Evolutionary conservation across 2,888 invertebrate genomes (phyloP), one percentile per base, ranked within the genome.

Genomic region (Nymphalis urticae): DNA sequence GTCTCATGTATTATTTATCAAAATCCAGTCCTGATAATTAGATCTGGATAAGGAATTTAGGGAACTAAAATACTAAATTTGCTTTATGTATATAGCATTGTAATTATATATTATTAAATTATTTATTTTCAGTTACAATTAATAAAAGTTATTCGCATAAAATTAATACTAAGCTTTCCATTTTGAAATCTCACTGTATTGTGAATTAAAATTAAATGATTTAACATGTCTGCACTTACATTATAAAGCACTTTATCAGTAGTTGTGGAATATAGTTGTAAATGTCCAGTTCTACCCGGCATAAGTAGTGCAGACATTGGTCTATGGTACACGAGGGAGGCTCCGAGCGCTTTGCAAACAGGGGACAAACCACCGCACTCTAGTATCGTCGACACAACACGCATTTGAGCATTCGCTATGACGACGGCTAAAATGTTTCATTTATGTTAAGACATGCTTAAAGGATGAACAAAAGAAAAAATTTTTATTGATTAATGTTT

Each of bases 321-420:
- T 21, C 79, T 80, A 72, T 86, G 83, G 78, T 85, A 86, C 21
- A 89, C 76, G 0, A 93, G 80, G 1, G 85, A 79, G 0, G 87
- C 81, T 36, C 87, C 88, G 1, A 86, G 73, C 0, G 87, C 83
- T 1, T 86, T 83, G 66, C 82, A 84, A 4, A 77, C 78, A 0
- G 89, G 85, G 0, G 92, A 88, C 51, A 92, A 73, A 0, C 93
- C 93, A 0, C 93, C 93, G 69, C 92, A 91, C 72, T 93, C 93
- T 5, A 92, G 73, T 2, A 93, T 85, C 0, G 93, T 93, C 36
- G 85, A 81, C 8, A 83, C 80, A 0, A 89, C 86, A 5, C 81
- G 85, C 77, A 93, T 76, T 58, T 86, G 87, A 0, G 86, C 79
- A 71, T 83, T 88, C 1, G 92, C 88, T 80, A 93, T 85, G 21